These are phyloP conservation scores for Petrolisthes manimaculis DNA, from an alignment of 2,888 invertebrate species.

Conservation along the genomic window DNA sequence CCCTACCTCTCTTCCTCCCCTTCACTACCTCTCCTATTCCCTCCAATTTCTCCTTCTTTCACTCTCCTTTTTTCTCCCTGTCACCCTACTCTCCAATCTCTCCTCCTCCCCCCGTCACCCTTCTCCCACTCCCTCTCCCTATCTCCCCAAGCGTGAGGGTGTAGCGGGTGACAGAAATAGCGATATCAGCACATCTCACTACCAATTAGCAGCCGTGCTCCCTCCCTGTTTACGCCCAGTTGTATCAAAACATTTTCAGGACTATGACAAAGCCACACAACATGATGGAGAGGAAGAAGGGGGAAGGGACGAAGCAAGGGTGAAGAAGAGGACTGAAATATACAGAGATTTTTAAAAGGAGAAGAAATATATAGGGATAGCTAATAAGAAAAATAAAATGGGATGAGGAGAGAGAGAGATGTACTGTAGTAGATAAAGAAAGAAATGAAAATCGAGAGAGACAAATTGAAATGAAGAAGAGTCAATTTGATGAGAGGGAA, in stretches of 20 bases:
- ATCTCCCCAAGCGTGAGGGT: not conserved
- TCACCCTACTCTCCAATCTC: not conserved
- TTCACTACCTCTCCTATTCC: too few relatives aligned
- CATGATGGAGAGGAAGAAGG: not conserved
- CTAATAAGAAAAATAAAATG: not conserved
- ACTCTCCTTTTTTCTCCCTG: not conserved
- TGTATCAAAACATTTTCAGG: conserved; percentile 25
- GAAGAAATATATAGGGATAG: not conserved
- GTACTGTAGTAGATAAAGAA: not conserved
- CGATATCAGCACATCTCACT: conserved; percentile 26
- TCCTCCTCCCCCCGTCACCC: not conserved
- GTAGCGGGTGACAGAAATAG: conserved; percentile 20
- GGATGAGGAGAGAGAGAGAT: conserved; percentile 12
- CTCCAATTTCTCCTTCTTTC: not conserved
- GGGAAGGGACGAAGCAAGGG: not conserved
- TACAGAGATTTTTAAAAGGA: not conserved
- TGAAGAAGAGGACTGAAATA: not conserved
- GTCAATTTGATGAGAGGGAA: not conserved
- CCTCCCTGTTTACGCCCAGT: conserved; percentile 13
- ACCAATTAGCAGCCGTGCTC: conserved; percentile 43
- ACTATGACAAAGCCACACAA: conserved; percentile 33
- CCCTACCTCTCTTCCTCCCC: too few relatives aligned
- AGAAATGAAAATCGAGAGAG: not conserved
- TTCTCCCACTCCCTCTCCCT: not conserved
- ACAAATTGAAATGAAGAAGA: not conserved